These are phyloP conservation scores for Ophioderma brevispina DNA, from an alignment of 35 echinoderm and acorn worm species.

Conservation along the genomic window DNA sequence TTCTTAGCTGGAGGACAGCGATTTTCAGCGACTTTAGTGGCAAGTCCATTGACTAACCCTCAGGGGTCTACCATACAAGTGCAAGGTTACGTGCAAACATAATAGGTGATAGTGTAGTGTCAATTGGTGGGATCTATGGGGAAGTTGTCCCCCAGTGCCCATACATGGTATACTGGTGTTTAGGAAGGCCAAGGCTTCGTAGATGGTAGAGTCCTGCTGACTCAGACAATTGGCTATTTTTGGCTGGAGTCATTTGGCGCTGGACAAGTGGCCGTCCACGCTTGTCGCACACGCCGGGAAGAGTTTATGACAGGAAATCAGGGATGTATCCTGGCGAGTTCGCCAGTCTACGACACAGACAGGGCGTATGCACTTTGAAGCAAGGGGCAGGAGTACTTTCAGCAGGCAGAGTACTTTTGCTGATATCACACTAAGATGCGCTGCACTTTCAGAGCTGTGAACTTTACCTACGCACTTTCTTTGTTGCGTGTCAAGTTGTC, in stretches of 20 bases:
- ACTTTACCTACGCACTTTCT: conserved; percentile 69
- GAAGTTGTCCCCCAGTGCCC: no score
- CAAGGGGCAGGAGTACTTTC: conserved; percentile 71
- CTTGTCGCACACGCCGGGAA: not conserved
- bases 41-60: no score
- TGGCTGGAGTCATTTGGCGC: not conserved
- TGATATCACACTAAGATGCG: conserved; percentile 52
- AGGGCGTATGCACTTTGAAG: conserved; percentile 48
- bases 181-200: no score
- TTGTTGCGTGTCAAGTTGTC: conserved; percentile 68
- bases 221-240: not conserved
- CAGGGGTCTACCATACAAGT: no score
- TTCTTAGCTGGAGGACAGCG: no score
- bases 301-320: conserved; percentile 31
- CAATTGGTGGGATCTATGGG: no score
- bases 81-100: no score
- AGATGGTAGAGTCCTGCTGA: not conserved
- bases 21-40: no score
- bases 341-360: not conserved
- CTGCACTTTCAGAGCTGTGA: conserved; percentile 71
- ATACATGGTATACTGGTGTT: no score
- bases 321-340: conserved; percentile 3
- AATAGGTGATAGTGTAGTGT: no score
- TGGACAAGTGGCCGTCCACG: not conserved
- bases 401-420: conserved; percentile 70